Evolutionary conservation across 2,888 invertebrate genomes (phyloP).

Genomic region (Xestia rhomboidea): DNA sequence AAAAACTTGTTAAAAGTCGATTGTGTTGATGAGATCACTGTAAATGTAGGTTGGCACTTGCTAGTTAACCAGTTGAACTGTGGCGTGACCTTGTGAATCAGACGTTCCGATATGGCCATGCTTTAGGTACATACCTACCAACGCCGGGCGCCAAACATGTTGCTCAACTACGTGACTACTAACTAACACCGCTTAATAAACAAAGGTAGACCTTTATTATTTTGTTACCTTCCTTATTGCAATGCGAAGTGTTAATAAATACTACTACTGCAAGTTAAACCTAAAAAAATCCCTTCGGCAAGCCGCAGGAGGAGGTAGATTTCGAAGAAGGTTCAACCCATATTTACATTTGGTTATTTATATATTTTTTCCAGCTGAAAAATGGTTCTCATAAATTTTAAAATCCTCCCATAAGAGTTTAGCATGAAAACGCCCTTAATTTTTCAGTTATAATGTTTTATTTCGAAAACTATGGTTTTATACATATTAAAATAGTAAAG

Average conservation of each 20-base stretch:
- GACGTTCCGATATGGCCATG: slow-evolving; percentile 84
- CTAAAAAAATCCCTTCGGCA: slow-evolving; percentile 24
- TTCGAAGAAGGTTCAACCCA: too few relatives aligned
- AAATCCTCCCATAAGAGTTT: too few relatives aligned
- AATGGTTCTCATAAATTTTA: too few relatives aligned
- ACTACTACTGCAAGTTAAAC: neutral
- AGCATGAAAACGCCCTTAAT: too few relatives aligned
- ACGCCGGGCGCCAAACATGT: slow-evolving; percentile 75
- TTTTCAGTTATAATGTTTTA: too few relatives aligned
- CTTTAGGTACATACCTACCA: slow-evolving; percentile 61
- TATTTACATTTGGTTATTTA: too few relatives aligned
- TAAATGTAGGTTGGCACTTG: slow-evolving; percentile 81
- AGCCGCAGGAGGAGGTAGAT: too few relatives aligned
- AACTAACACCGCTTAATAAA: slow-evolving; percentile 52
- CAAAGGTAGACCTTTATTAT: slow-evolving; percentile 47
- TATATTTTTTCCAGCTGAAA: too few relatives aligned
- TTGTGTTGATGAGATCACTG: slow-evolving; percentile 84
- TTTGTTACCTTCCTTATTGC: slow-evolving; percentile 28
- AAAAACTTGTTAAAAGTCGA: slow-evolving; percentile 66
- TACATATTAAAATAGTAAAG: too few relatives aligned
- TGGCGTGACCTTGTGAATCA: slow-evolving; percentile 87
- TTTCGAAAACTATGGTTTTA: too few relatives aligned
- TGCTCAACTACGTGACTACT: slow-evolving; percentile 64
- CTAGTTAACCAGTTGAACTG: slow-evolving; percentile 84
- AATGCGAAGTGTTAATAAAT: slow-evolving; percentile 30